These are phyloP conservation scores for Turnix velox DNA, from an alignment of 2,113 vertebrate genomes.

Conservation along the genomic window DNA sequence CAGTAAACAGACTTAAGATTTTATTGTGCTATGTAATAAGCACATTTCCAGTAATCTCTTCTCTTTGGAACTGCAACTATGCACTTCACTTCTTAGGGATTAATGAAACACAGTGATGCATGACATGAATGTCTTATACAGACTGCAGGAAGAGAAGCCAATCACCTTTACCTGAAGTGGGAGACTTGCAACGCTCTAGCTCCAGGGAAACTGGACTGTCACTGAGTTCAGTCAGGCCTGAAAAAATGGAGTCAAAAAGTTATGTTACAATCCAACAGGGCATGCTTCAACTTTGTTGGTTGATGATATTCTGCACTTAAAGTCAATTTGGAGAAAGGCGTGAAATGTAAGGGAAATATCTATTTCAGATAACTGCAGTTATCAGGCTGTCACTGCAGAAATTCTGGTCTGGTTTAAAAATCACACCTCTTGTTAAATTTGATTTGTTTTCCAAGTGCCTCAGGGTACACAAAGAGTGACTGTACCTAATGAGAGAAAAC, in stretches of 20 bases:
- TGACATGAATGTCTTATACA: conserved; percentile 40
- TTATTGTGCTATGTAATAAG: not conserved
- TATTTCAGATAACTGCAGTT: conserved; percentile 3
- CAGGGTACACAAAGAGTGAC: not conserved
- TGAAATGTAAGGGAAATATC: not conserved
- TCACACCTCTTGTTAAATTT: conserved; percentile 26
- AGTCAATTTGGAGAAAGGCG: conserved; percentile 26
- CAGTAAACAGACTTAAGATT: not conserved
- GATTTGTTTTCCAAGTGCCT: conserved; percentile 1
- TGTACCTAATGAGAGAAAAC: not conserved
- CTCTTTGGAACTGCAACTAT: not conserved
- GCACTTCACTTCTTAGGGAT: conserved; percentile 26
- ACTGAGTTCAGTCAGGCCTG: conserved; percentile 94
- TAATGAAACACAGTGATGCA: conserved; percentile 50
- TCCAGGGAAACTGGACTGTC: conserved; percentile 92
- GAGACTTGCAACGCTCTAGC: conserved; percentile 94
- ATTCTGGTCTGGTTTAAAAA: not conserved
- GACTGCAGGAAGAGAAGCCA: conserved; percentile 54
- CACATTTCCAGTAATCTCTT: not conserved
- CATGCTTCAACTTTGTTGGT: conserved; percentile 39
- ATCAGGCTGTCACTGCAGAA: conserved; percentile 24
- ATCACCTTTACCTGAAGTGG: conserved; percentile 90
- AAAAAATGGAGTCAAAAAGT: conserved; percentile 53
- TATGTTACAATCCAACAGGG: conserved; percentile 59
- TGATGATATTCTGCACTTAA: conserved; percentile 1